phyloP scores from a whole-genome alignment of 2,888 invertebrate genomes.

The Eugnorisma glareosa region DNA sequence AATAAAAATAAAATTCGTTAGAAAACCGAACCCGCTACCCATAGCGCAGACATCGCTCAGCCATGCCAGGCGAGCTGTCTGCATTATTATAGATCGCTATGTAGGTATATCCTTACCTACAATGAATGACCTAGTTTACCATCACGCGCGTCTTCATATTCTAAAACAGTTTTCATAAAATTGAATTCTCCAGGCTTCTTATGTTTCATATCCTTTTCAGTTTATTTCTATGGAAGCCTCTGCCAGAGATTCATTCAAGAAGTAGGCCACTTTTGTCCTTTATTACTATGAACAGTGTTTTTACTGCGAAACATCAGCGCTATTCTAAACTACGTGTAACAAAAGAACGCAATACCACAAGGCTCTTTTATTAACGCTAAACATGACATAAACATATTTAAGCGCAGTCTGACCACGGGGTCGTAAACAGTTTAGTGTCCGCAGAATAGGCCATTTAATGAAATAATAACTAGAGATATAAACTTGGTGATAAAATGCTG shows the following conservation, averaged over 20 bases:
- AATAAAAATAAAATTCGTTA: no score
- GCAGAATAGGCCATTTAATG: constrained; percentile 54
- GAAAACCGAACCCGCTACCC: neutral
- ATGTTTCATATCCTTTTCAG: constrained; percentile 23
- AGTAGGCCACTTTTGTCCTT: constrained; percentile 42
- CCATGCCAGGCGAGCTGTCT: neutral
- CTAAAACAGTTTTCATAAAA: constrained; percentile 35
- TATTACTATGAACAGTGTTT: constrained; percentile 18
- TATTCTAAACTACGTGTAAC: constrained; percentile 16
- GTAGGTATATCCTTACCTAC: constrained; percentile 1
- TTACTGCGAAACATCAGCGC: constrained; percentile 14
- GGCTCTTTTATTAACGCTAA: constrained; percentile 27
- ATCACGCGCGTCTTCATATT: constrained; percentile 31
- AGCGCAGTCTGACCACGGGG: constrained; percentile 35
- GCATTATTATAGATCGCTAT: constrained; percentile 21
- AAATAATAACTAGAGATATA: constrained; percentile 65
- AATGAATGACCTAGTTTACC: constrained; percentile 42
- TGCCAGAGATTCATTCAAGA: constrained; percentile 21
- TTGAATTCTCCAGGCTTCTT: constrained; percentile 30
- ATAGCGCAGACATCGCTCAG: neutral
- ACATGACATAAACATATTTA: constrained; percentile 43
- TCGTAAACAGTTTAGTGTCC: constrained; percentile 55
- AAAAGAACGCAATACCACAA: constrained; percentile 23
- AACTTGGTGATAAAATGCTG: constrained; percentile 53
- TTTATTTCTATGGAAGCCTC: constrained; percentile 24